Evolutionary conservation across 2,797 vertebrate genomes (phyloP), one percentile per base, ranked within the genome.

Genomic region (Gymnoscopelus microlampas): DNA sequence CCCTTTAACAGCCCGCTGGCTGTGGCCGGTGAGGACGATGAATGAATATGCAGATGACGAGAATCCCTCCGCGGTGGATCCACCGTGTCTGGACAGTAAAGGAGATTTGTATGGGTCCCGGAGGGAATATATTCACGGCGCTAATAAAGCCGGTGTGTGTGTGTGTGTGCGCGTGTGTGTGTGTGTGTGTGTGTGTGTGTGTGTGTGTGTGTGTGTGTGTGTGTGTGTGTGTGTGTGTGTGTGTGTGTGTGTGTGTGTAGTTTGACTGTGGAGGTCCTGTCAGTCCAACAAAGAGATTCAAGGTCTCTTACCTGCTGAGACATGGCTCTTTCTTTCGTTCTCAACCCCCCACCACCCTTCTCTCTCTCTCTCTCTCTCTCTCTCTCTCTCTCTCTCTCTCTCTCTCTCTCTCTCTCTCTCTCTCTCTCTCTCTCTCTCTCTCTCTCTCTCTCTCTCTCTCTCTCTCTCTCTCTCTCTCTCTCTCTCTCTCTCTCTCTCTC

Each of bases 1-100:
- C 87, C 83, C 90, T 85, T 89, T 90, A 90, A 85, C 85, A 51
- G 60, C 77, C 59, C 86, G 86, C 85, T 79, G 81, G 78, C 83
- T 77, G 83, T 58, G 77, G 70, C 79, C 32, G 5, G 6, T 8
- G 39, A 1, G 8, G 6, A 44, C 1, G 2, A 32, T 66, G 74
- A 83, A 84, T 73, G 82, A 79, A 76, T 82, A 78, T 77, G 79
- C 82, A 88, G 82, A 88, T 84, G 82, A 81, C 65, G 79, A 85
- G 48, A 8, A 85, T 77, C 77, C 78, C 81, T 82, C 68, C 83
- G 57, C 81, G 63, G 73, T 61, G 80, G 82, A 85, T 86, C 68
- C 63, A 8, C 8, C 39, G 5, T 2, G 8, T 44, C 82, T 57
- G 64, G 64, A 75, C 62, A 70, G 68, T 64, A 56, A 63, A 59